Base-by-base conservation (phyloP, 2,888 invertebrate species). In the Macrosiphum euphorbiae region DNA sequence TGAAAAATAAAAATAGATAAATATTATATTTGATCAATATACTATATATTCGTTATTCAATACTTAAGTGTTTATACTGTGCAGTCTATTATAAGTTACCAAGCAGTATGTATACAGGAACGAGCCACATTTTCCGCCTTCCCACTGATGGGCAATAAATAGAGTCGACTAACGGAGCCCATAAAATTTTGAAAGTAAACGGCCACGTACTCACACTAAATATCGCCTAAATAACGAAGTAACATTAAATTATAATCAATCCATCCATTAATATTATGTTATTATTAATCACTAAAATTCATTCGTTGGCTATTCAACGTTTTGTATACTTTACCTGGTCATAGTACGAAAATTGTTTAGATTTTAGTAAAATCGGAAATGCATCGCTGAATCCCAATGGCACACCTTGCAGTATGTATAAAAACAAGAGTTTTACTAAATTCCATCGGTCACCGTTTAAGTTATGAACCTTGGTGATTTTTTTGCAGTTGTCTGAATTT, bases 401-500 rank as follows among this genome's bases (percentile, higher is more conserved):
- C 95, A 98, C 98, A 16, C 99, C 99, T 97, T 99, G 98, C 47
- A 99, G 96, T 84, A 99, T 97, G 95, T 99, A 99, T 10, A 99
- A 96, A 96, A 99, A 98, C 95, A 99, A 97, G 87, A 99, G 96
- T 94, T 99, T 97, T 28, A 97, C 97, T 95, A 99, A 98, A 95
- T 98, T 99, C 92, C 96, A 96, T 95, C 97, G 97, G 96, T 98
- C 98, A 28, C 98, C 98, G n/a, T 41, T 41, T 52, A 88, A 35
- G 88, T 35, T 52, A 35, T 35, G 88, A 13, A 88, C 35, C 26
- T 52, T 52, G 55, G 35, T 5, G 52, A n/a, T 35, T 24, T 35
- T 78, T 78, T 78, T 20, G 20, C 20, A 35, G 35, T 35, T 78
- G 28, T 78, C 78, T 20, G 78, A 35, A 78, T 78, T 78, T 78